These are phyloP conservation scores for Trachythela sp. DNA, from an alignment of 64 coral and sea anemone genomes.

Conservation along the genomic window DNA sequence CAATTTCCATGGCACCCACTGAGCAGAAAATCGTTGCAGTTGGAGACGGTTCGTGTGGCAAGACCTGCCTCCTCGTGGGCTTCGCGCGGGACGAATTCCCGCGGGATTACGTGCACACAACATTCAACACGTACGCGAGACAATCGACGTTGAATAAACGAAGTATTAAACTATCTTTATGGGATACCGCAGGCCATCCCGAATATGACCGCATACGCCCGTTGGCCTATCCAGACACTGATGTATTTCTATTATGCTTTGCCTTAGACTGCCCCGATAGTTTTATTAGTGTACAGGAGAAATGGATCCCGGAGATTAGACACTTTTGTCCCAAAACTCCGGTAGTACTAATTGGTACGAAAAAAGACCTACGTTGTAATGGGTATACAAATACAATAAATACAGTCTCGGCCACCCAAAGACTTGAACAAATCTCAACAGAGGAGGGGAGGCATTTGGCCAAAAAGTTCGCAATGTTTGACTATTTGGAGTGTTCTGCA, in stretches of 20 bases:
- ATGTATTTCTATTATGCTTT: slow-evolving; percentile 1
- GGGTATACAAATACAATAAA: neutral
- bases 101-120: neutral
- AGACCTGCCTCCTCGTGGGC: neutral
- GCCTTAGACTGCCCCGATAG: neutral
- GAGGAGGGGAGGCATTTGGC: neutral
- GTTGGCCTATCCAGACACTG: neutral
- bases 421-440: neutral
- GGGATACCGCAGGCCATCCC: neutral
- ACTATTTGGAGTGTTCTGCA: slow-evolving; percentile 3
- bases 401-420: neutral
- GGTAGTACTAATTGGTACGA: neutral
- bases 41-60: slow-evolving; percentile 12
- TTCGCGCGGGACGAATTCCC: neutral
- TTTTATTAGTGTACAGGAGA: neutral
- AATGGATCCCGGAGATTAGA: neutral
- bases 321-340: slow-evolving; percentile 10
- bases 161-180: neutral
- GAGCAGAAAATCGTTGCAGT: neutral
- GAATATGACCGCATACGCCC: neutral
- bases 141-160: neutral
- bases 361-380: neutral
- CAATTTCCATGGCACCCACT: neutral
- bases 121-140: neutral
- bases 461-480: neutral